phyloP scores from a whole-genome alignment of 2,888 invertebrate species.

The Andrena dorsata region DNA sequence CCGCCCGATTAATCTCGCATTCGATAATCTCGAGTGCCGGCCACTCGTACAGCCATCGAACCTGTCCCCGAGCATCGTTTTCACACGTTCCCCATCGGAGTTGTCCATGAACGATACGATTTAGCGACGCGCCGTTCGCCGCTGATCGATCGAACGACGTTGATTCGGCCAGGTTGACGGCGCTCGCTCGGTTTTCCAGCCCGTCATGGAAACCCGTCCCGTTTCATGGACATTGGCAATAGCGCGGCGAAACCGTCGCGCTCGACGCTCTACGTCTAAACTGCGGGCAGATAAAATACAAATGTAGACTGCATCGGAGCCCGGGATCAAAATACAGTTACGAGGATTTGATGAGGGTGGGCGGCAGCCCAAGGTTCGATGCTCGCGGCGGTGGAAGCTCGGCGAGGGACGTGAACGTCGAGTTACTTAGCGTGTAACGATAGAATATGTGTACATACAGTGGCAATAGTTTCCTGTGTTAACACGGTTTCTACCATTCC shows the following conservation, averaged over 20 bases:
- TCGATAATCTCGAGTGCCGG: slow-evolving; percentile 22
- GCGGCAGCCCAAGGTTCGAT: too few relatives aligned
- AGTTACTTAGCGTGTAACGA: too few relatives aligned
- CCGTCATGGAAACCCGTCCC: neutral
- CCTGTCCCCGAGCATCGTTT: neutral
- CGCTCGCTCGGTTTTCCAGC: slow-evolving; percentile 9
- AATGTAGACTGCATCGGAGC: neutral
- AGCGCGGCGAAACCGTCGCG: neutral
- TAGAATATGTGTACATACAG: too few relatives aligned
- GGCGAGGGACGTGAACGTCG: too few relatives aligned
- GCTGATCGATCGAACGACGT: slow-evolving; percentile 28
- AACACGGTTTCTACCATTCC: too few relatives aligned
- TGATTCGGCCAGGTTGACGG: neutral
- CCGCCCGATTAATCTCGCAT: slow-evolving; percentile 37
- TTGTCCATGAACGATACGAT: slow-evolving; percentile 13
- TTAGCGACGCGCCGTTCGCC: slow-evolving; percentile 2
- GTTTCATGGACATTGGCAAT: slow-evolving; percentile 8
- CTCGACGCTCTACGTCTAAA: neutral
- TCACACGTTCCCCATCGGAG: neutral
- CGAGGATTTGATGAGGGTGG: too few relatives aligned
- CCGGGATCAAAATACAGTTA: too few relatives aligned
- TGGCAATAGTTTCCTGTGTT: too few relatives aligned
- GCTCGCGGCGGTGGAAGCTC: too few relatives aligned
- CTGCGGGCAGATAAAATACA: slow-evolving; percentile 1
- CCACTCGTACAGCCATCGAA: neutral